Percentiles rank a stretch among this genome's conserved stretches.
Conservation (phyloP, 2,113 vertebrate genomes). For the Gymnocephalus cernua region DNA sequence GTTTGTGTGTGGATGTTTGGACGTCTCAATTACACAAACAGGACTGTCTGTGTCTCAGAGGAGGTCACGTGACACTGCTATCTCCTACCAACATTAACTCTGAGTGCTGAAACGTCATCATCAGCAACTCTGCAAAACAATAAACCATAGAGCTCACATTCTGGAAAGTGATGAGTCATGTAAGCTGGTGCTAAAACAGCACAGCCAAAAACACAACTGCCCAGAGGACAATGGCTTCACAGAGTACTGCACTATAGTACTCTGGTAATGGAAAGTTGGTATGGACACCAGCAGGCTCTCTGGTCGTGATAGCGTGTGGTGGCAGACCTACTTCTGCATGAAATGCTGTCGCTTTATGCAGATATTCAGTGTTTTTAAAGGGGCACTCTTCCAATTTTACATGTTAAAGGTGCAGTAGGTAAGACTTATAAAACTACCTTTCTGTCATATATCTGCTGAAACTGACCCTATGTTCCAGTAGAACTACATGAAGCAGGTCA, state of each 20-base stretch:
- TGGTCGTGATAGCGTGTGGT: neutral
- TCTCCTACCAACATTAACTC: slow-evolving; percentile 10
- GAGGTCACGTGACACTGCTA: slow-evolving; percentile 56
- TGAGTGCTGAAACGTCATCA: slow-evolving; percentile 18
- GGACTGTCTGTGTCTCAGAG: slow-evolving; percentile 32
- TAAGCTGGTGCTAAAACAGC: slow-evolving; percentile 10
- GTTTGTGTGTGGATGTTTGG: slow-evolving; percentile 7
- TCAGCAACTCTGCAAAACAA: slow-evolving; percentile 52
- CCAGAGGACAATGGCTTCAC: slow-evolving; percentile 9
- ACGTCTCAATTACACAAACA: slow-evolving; percentile 44
- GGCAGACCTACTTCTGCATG: neutral
- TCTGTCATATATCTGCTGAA: too few species aligned
- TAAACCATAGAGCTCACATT: slow-evolving; percentile 10
- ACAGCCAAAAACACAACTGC: neutral
- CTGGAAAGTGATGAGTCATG: slow-evolving; percentile 27
- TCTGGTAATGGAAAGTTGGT: neutral
- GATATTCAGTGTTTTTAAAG: neutral
- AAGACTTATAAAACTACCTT: too few species aligned
- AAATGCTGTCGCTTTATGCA: neutral
- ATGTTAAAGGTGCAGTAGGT: too few species aligned
- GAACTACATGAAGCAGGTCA: too few species aligned
- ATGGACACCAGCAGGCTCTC: slow-evolving; percentile 24
- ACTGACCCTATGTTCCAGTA: too few species aligned
- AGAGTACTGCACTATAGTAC: neutral
- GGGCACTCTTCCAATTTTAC: neutral